Percentiles rank a stretch among this genome's conserved stretches.
phyloP scores from a whole-genome alignment of 2,113 vertebrate genomes.

The Lepidothrix coronata region DNA sequence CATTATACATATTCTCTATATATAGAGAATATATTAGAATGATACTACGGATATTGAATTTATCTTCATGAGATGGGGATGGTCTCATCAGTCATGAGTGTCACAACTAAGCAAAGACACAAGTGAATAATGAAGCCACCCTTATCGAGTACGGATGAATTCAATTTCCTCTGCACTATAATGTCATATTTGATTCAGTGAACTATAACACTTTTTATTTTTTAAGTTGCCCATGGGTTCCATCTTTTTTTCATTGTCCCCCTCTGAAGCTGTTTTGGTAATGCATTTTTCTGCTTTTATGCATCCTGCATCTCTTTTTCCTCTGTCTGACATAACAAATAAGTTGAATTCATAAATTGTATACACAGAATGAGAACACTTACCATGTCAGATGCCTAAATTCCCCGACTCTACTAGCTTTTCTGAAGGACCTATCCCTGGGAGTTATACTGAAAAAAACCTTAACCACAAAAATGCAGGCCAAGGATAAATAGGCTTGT shows the following conservation, averaged over 20 bases:
- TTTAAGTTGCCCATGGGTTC: constrained; percentile 71
- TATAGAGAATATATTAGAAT: constrained; percentile 72
- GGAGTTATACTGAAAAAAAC: not conserved
- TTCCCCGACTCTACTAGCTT: not conserved
- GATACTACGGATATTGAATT: constrained; percentile 69
- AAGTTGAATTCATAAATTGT: not conserved
- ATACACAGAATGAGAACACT: constrained; percentile 18
- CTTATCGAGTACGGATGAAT: constrained; percentile 73
- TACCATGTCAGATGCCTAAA: constrained; percentile 6
- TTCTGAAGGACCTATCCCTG: not conserved
- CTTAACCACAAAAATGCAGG: not conserved
- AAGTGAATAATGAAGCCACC: constrained; percentile 72
- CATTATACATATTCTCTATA: constrained; percentile 70
- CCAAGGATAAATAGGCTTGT: not conserved
- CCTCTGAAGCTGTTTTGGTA: constrained; percentile 43
- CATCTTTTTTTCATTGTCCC: constrained; percentile 57
- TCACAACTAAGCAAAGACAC: constrained; percentile 62
- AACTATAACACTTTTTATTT: constrained; percentile 75
- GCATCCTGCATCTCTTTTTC: constrained; percentile 35
- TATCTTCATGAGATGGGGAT: constrained; percentile 73
- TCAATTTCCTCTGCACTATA: constrained; percentile 75
- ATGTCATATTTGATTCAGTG: constrained; percentile 76
- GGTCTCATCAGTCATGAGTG: constrained; percentile 71
- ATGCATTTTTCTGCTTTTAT: constrained; percentile 67
- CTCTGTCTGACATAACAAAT: constrained; percentile 26